phyloP scores from a whole-genome alignment of 2,113 vertebrate genomes.

The Falcunculus frontatus region DNA sequence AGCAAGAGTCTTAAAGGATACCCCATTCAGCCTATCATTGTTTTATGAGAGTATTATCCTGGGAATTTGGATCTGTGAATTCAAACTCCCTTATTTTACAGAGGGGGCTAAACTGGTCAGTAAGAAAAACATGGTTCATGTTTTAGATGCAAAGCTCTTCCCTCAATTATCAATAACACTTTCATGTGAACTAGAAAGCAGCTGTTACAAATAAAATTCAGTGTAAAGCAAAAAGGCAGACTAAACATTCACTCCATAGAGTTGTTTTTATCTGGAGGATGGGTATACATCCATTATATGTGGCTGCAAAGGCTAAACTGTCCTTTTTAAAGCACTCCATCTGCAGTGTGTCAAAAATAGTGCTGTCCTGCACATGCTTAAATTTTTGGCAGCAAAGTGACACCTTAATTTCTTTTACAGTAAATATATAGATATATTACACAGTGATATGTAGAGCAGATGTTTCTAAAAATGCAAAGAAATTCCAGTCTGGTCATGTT shows the following conservation, averaged over 20 bases:
- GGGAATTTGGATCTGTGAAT: neutral
- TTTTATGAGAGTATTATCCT: neutral
- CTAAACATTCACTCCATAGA: constrained; percentile 10
- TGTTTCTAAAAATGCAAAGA: constrained; percentile 41
- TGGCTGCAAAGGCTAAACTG: constrained; percentile 5
- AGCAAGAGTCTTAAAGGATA: neutral
- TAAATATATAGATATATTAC: neutral
- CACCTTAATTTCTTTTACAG: constrained; percentile 16
- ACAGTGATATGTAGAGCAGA: constrained; percentile 4
- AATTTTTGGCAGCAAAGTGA: constrained; percentile 21
- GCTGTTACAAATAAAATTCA: neutral
- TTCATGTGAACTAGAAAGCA: neutral
- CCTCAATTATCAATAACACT: neutral
- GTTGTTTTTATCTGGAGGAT: constrained; percentile 27
- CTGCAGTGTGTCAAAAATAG: constrained; percentile 29
- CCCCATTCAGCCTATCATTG: neutral
- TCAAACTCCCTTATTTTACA: neutral
- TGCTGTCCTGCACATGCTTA: neutral
- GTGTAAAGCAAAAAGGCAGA: constrained; percentile 10
- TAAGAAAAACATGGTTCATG: neutral
- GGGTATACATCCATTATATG: neutral
- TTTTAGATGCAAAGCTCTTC: neutral
- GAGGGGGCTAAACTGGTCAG: neutral
- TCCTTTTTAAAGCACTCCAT: constrained; percentile 4
- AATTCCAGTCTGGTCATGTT: constrained; percentile 18